Evolutionary conservation across 2,113 vertebrate species (phyloP).

Genomic region (Phycodurus eques): DNA sequence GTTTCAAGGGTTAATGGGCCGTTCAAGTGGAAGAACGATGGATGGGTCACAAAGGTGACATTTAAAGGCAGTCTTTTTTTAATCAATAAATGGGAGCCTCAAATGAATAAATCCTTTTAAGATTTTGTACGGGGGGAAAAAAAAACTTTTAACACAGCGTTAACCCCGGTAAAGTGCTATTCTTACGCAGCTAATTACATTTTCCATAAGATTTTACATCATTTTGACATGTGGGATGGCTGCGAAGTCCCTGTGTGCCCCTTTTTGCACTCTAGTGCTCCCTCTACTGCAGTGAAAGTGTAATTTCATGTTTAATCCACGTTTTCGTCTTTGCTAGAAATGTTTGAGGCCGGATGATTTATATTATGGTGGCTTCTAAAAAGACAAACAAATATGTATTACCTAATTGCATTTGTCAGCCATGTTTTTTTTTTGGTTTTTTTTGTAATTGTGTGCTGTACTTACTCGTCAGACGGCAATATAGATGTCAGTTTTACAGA

Average conservation of each 20-base stretch:
- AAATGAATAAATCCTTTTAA: not conserved
- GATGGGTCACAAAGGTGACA: not conserved
- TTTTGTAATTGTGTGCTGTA: too few species aligned
- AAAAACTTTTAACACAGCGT: not conserved
- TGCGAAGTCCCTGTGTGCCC: not conserved
- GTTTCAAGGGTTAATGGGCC: not conserved
- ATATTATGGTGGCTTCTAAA: too few species aligned
- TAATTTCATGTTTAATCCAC: too few species aligned
- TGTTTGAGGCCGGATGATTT: too few species aligned
- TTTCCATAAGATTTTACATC: not conserved
- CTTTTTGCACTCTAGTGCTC: too few species aligned
- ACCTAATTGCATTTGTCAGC: too few species aligned
- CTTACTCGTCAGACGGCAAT: too few species aligned
- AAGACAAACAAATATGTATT: too few species aligned
- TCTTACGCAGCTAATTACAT: not conserved
- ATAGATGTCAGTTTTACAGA: too few species aligned
- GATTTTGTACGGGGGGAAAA: not conserved
- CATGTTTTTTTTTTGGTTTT: too few species aligned
- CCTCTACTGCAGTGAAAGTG: too few species aligned
- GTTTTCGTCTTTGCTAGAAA: too few species aligned
- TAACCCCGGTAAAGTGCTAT: not conserved
- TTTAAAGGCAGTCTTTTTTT: not conserved
- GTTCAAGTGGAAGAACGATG: conserved; percentile 2
- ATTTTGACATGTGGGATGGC: not conserved
- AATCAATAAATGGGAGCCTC: not conserved